Base-by-base conservation (phyloP, 2,113 vertebrate species). In the Felis chaus region DNA sequence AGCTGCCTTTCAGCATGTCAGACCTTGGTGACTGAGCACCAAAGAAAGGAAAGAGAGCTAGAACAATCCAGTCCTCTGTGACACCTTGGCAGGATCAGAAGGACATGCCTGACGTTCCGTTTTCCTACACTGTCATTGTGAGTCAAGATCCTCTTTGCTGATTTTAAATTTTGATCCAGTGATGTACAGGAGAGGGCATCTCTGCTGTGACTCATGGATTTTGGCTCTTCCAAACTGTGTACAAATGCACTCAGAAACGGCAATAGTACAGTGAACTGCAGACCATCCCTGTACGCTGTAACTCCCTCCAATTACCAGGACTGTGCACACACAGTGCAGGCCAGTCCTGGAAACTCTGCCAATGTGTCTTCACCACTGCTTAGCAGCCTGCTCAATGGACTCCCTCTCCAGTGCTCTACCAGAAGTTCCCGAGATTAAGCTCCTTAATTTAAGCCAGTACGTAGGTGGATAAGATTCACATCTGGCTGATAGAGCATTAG, bases 241-340 rank as follows among this genome's bases (percentile, higher is more conserved):
- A 31, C 10, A 65, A 6, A 61, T 71, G 36, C 8, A 45, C 50
- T 95, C 71, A 31, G 69, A 68, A 63, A 13, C 3, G 25, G 63
- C 16, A 50, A 45, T 0, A 0, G n/a, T 18, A 8, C 0, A 3
- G 53, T 12, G 31, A 19, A 6, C n/a, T 11, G 9, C 13, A 83
- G 61, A 10, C 57, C 23, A 3, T 78, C 61, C 68, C 1, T 8
- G 23, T 3, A 13, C 29, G 2, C 27, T 14, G 48, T 29, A 6
- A 33, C n/a, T 55, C 18, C 63, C 27, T 71, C 61, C 29, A 33
- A 11, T 65, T 4, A 41, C 13, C 33, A 65, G 78, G 8, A 31
- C 23, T 31, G 19, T 27, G 76, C 65, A 1, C 4, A 1, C 65
- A 1, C 4, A 2, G 80, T 0, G 1, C 73, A 11, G 80, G 5